Evolutionary conservation across 2,888 invertebrate species (phyloP).

Genomic region (Agriopis leucophaearia): DNA sequence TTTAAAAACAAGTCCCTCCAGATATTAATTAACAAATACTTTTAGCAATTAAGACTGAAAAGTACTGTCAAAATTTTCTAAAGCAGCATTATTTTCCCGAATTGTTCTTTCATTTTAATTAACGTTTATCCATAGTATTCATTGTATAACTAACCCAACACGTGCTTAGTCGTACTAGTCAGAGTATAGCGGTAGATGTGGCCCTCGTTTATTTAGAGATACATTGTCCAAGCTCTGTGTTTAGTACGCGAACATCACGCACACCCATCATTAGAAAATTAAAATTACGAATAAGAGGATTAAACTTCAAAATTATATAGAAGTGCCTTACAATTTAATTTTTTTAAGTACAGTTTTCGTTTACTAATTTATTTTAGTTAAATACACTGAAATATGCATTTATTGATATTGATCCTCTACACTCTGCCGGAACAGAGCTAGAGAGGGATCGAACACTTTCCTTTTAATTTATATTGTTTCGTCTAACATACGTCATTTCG

Average conservation of each 20-base stretch:
- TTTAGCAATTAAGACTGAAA: constrained; percentile 83
- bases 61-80: constrained; percentile 68
- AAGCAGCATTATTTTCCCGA: constrained; percentile 40
- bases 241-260: constrained; percentile 55
- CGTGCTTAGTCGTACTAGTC: constrained; percentile 80
- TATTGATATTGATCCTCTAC: constrained; percentile 72
- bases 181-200: constrained; percentile 70
- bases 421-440: constrained; percentile 67
- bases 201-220: constrained; percentile 62
- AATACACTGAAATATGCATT: constrained; percentile 81
- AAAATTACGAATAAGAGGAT: constrained; percentile 59
- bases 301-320: constrained; percentile 76
- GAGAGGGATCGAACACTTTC: constrained; percentile 59
- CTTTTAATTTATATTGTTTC: constrained; percentile 58
- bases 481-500: constrained; percentile 39
- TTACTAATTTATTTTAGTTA: constrained; percentile 64
- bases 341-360: constrained; percentile 67
- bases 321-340: constrained; percentile 86
- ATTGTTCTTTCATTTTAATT: constrained; percentile 50
- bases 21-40: constrained; percentile 75
- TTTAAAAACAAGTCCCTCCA: constrained; percentile 82
- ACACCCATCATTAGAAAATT: constrained; percentile 57
- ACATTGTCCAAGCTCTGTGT: constrained; percentile 56
- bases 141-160: constrained; percentile 73
- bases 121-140: constrained; percentile 59